Percentiles rank a stretch among this genome's conserved stretches.
Evolutionary conservation across 1,140 invertebrate genomes (phyloP).

Genomic region (Dendrolimus kikuchii): DNA sequence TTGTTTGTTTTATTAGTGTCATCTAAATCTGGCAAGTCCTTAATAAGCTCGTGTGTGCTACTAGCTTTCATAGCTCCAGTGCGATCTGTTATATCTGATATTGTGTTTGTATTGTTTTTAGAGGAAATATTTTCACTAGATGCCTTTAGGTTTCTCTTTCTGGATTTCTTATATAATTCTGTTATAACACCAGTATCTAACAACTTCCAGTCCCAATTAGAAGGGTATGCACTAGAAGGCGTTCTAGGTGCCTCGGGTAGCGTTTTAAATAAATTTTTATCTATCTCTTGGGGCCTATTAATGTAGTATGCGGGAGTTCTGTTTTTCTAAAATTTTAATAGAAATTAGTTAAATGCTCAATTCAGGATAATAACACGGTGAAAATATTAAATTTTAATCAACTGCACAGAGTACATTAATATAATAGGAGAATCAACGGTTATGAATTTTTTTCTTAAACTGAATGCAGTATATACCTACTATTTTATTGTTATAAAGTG

Average conservation of each 20-base stretch:
- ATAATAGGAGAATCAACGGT: no score
- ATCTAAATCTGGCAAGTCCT: slow-evolving; percentile 55
- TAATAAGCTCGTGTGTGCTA: slow-evolving; percentile 60
- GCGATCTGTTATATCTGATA: slow-evolving; percentile 46
- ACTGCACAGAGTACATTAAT: no score
- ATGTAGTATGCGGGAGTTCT: slow-evolving; percentile 86
- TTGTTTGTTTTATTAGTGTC: slow-evolving; percentile 38
- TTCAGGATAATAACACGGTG: no score
- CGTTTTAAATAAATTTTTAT: slow-evolving; percentile 76
- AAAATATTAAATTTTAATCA: no score
- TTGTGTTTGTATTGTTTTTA: slow-evolving; percentile 49
- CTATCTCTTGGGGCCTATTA: slow-evolving; percentile 82
- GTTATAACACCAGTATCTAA: slow-evolving; percentile 67
- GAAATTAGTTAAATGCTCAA: background rate
- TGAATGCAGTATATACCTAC: background rate
- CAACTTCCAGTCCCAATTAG: slow-evolving; percentile 82
- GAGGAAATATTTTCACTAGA: slow-evolving; percentile 66
- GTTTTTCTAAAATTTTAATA: slow-evolving; percentile 79
- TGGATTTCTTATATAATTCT: slow-evolving; percentile 56
- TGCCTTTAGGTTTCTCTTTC: slow-evolving; percentile 53
- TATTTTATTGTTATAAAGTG: background rate
- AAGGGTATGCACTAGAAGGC: slow-evolving; percentile 77
- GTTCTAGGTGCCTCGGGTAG: slow-evolving; percentile 86
- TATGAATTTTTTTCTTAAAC: no score
- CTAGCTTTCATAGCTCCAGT: slow-evolving; percentile 52